A percentile compares a stretch with the other conserved stretches of the same genome.
Conservation (phyloP, 2,888 invertebrate species). For the Mayetiola destructor region DNA sequence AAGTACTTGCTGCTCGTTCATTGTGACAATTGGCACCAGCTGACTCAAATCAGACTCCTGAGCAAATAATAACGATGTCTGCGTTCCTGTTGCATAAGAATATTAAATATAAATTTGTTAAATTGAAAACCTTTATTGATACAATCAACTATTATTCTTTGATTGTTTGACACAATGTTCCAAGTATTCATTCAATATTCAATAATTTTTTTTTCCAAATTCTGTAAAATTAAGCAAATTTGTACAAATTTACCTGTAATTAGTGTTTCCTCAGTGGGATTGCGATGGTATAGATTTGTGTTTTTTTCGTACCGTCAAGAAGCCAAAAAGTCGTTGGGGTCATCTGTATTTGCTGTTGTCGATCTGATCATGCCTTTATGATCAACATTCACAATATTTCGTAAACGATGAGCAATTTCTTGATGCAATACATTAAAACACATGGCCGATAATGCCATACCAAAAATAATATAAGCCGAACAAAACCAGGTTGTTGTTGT, state of each 20-base stretch:
- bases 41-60: constrained; percentile 26
- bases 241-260: constrained; percentile 32
- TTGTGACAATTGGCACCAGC: constrained; percentile 33
- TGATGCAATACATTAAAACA: constrained; percentile 81
- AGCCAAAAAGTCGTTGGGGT: constrained; percentile 25
- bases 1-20: constrained; percentile 16
- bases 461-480: constrained; percentile 72
- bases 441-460: constrained; percentile 79
- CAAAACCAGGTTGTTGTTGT: constrained; percentile 70
- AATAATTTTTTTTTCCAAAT: no score
- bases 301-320: constrained; percentile 34
- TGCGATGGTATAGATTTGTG: constrained; percentile 37
- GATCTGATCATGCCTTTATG: constrained; percentile 5
- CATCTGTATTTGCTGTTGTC: constrained; percentile 19
- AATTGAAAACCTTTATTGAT: no score
- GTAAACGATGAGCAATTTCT: constrained; percentile 70
- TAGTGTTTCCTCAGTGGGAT: constrained; percentile 44
- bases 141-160: no score
- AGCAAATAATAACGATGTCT: constrained; percentile 35
- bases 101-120: no score
- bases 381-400: constrained; percentile 40
- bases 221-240: no score
- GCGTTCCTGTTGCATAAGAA: constrained; percentile 33
- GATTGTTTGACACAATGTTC: no score
- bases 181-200: no score